A percentile compares a stretch with the other conserved stretches of the same genome.
These are phyloP conservation scores for Trachemys scripta DNA, from an alignment of 2,113 vertebrate species.

Conservation along the genomic window DNA sequence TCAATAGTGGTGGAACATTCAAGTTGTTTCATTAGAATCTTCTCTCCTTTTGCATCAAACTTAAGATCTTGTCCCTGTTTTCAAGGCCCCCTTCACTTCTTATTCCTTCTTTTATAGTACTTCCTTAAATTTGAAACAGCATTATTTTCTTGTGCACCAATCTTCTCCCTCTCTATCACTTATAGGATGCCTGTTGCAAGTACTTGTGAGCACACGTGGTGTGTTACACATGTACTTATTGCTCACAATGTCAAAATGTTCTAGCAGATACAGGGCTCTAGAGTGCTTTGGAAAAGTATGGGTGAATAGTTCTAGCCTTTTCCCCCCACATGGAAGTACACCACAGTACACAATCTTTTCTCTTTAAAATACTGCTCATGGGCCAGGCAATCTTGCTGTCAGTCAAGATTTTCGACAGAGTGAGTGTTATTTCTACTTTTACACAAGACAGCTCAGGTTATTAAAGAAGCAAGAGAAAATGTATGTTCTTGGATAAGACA, in stretches of 20 bases:
- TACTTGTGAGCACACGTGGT: neutral
- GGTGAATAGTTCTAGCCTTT: neutral
- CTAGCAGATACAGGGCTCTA: neutral
- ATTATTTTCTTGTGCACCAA: neutral
- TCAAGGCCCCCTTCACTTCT: neutral
- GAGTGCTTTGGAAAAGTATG: neutral
- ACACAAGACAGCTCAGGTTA: neutral
- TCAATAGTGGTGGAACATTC: too few relatives aligned
- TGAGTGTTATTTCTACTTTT: neutral
- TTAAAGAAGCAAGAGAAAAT: neutral
- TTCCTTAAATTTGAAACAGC: neutral
- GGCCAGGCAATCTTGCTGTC: neutral
- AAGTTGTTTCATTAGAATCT: neutral
- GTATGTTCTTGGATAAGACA: neutral
- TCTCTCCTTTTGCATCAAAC: neutral
- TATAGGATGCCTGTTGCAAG: neutral
- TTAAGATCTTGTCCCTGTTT: neutral
- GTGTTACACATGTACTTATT: neutral
- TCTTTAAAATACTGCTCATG: neutral
- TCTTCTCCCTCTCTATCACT: neutral
- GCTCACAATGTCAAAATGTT: neutral
- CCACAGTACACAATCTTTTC: neutral
- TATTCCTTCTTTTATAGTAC: neutral
- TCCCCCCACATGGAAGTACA: rapidly evolving
- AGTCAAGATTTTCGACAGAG: neutral